phyloP scores from a whole-genome alignment of 2,113 vertebrate genomes.

The Cyanistes caeruleus region DNA sequence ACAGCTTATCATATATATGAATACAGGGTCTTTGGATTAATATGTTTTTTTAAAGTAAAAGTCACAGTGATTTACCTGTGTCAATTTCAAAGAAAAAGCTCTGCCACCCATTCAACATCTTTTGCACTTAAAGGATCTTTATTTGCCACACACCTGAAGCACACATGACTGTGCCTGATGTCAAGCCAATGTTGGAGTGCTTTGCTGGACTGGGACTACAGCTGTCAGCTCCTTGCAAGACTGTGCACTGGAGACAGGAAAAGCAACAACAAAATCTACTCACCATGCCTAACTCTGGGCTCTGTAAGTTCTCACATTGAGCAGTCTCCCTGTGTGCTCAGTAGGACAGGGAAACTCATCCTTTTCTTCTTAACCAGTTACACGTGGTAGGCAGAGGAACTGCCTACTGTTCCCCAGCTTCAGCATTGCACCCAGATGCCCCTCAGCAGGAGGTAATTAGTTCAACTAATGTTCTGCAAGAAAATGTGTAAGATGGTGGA shows the following conservation, averaged over 20 bases:
- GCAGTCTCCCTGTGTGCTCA: background rate
- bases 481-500: background rate
- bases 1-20: background rate
- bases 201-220: slow-evolving; percentile 9
- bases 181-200: background rate
- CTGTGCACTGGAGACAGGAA: background rate
- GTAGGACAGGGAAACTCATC: background rate
- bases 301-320: fast-evolving
- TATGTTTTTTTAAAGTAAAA: background rate
- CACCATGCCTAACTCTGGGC: background rate
- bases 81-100: background rate
- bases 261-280: background rate
- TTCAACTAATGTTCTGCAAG: background rate
- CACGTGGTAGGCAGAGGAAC: background rate
- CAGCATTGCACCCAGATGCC: background rate
- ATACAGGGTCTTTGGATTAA: background rate
- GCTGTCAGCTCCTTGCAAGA: background rate
- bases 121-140: background rate
- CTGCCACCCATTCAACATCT: background rate
- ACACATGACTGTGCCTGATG: background rate
- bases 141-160: background rate
- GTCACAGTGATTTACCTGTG: background rate
- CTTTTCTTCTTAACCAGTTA: background rate
- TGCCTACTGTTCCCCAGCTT: background rate
- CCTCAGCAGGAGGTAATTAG: background rate